A percentile compares a stretch with the other conserved stretches of the same genome.
phyloP scores from a whole-genome alignment of 2,113 vertebrate genomes.

The Helogale parvula region DNA sequence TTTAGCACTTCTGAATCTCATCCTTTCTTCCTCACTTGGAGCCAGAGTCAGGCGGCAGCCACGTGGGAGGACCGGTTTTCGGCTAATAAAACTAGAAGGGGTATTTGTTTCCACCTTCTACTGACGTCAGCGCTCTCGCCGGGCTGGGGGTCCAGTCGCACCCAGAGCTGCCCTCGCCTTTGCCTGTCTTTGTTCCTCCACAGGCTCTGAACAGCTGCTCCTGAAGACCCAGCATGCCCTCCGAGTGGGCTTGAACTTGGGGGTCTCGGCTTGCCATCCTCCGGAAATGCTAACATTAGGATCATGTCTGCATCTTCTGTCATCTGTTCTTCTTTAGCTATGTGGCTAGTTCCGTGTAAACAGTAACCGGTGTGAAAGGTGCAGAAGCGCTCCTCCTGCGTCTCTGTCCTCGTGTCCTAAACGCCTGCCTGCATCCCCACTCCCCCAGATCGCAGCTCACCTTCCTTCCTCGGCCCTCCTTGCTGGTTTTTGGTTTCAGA shows the following conservation, averaged over 20 bases:
- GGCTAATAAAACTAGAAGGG: too few relatives aligned
- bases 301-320: background rate
- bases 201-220: background rate
- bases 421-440: accelerated
- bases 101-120: too few relatives aligned
- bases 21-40: too few relatives aligned
- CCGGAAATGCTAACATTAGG: background rate
- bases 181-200: too few relatives aligned
- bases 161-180: background rate
- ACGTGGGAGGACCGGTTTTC: accelerated
- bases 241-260: background rate
- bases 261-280: background rate
- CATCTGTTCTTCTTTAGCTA: too few relatives aligned
- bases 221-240: accelerated
- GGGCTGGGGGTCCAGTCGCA: too few relatives aligned
- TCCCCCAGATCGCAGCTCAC: accelerated
- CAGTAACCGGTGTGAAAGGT: accelerated
- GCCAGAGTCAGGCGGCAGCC: background rate
- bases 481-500: accelerated
- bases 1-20: background rate
- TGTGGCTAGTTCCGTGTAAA: too few relatives aligned
- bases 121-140: too few relatives aligned
- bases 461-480: background rate
- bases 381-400: too few relatives aligned
- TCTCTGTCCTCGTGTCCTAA: accelerated